Evolutionary conservation across 1,140 invertebrate genomes (phyloP).

Genomic region (Hermetia illucens): DNA sequence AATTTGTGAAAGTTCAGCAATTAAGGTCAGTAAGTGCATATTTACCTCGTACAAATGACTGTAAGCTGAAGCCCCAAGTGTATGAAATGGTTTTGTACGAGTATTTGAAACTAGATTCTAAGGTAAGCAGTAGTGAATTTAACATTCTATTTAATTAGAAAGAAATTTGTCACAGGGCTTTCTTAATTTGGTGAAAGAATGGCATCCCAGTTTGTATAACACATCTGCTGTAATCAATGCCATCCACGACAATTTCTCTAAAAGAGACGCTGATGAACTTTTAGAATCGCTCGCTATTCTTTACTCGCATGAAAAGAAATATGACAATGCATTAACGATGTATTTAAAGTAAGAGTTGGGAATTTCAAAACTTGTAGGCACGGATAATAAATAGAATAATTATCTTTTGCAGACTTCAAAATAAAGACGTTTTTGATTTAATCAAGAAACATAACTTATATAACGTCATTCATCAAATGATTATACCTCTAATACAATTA

Average conservation of each 20-base stretch:
- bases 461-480: conserved; percentile 68
- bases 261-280: conserved; percentile 54
- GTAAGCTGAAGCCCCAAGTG: conserved; percentile 62
- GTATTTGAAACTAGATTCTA: conserved; percentile 72
- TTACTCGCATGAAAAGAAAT: conserved; percentile 80
- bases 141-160: neutral
- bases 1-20: conserved; percentile 76
- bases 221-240: conserved; percentile 73
- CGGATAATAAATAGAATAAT: conserved; percentile 2
- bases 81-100: conserved; percentile 95
- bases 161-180: conserved; percentile 46
- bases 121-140: conserved; percentile 1
- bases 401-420: conserved; percentile 45
- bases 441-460: conserved; percentile 74
- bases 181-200: conserved; percentile 74
- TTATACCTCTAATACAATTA: conserved; percentile 80
- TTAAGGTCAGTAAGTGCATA: conserved; percentile 74
- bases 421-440: conserved; percentile 77
- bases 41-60: conserved; percentile 53
- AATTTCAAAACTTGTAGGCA: neutral
- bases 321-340: conserved; percentile 84
- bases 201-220: conserved; percentile 75
- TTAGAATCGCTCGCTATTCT: conserved; percentile 82
- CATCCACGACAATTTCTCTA: conserved; percentile 61
- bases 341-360: conserved; percentile 68